These are phyloP conservation scores for Amiota minor DNA, from an alignment of 2,888 invertebrate species.

Conservation along the genomic window DNA sequence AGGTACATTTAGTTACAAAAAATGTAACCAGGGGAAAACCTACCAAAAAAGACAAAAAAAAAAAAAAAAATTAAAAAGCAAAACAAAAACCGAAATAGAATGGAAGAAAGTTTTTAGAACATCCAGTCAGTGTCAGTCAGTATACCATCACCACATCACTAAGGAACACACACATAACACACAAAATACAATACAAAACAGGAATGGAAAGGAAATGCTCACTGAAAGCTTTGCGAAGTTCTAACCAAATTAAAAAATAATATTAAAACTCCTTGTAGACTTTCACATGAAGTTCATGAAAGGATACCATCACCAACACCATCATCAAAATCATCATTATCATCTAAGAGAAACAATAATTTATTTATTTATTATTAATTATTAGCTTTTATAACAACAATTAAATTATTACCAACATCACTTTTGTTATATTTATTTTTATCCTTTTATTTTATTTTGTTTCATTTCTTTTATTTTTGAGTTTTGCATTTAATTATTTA, in stretches of 20 bases:
- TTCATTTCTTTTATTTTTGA: background rate
- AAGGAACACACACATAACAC: background rate
- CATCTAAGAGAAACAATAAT: too few species aligned
- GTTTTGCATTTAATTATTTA: background rate
- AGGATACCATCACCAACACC: background rate
- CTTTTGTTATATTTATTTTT: background rate
- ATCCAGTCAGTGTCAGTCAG: background rate
- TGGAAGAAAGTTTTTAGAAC: background rate
- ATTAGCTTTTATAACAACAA: too few species aligned
- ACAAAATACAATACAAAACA: background rate
- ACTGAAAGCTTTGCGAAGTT: background rate
- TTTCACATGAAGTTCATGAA: too few species aligned
- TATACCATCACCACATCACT: too few species aligned
- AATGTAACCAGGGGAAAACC: background rate
- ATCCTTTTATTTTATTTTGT: background rate
- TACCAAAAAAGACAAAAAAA: background rate
- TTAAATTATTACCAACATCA: too few species aligned
- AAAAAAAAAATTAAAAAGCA: background rate
- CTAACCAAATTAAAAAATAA: background rate
- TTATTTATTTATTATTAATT: too few species aligned
- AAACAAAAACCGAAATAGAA: background rate
- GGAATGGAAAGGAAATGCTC: background rate
- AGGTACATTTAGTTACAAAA: conserved; percentile 32
- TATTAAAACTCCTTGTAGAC: too few species aligned
- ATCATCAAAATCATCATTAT: background rate